phyloP scores from a whole-genome alignment of 1,140 invertebrate genomes.

The Cryptotermes secundus region DNA sequence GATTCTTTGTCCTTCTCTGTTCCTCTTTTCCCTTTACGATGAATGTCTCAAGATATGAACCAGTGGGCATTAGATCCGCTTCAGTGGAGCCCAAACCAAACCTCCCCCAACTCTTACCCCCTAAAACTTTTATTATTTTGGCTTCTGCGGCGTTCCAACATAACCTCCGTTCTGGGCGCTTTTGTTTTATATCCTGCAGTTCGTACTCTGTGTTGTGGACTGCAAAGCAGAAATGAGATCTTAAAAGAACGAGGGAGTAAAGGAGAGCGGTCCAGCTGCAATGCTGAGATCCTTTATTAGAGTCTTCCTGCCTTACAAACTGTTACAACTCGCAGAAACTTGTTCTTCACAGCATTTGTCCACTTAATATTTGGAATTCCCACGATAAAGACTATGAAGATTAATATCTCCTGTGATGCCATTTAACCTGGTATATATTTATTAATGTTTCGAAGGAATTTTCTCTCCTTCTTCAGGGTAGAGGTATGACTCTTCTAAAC shows the following conservation, averaged over 20 bases:
- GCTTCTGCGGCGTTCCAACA: neutral
- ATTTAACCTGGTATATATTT: no score
- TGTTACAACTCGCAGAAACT: no score
- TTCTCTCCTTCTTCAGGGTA: no score
- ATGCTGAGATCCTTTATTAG: neutral
- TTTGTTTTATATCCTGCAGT: neutral
- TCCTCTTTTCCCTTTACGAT: neutral
- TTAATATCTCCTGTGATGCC: no score
- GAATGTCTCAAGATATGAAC: constrained; percentile 7
- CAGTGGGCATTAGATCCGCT: constrained; percentile 8
- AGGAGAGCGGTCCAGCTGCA: neutral
- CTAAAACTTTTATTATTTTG: constrained; percentile 16
- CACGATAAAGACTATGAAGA: no score
- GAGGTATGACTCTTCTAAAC: no score
- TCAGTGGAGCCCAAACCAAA: neutral
- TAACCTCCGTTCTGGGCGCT: neutral
- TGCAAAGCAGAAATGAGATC: neutral
- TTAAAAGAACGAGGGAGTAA: neutral
- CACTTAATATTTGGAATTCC: no score
- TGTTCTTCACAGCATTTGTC: no score
- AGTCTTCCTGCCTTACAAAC: neutral
- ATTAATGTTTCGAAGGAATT: no score
- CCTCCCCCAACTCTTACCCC: neutral
- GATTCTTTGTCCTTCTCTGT: neutral
- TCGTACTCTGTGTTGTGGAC: neutral